Evolutionary conservation across 2,113 vertebrate genomes (phyloP).

Genomic region (Sinocyclocheilus rhinocerous): DNA sequence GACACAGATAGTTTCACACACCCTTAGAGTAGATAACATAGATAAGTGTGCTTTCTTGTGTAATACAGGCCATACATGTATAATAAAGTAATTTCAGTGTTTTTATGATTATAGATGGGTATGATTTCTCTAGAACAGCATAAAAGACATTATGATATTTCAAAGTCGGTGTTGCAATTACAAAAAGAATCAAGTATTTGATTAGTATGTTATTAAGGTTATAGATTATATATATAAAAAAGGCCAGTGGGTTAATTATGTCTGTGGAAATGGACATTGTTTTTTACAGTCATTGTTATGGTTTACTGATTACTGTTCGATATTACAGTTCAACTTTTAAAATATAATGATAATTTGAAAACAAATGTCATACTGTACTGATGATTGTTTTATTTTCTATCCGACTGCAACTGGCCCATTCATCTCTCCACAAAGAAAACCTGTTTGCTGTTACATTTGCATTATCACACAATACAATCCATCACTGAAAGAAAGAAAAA

Average conservation of each 20-base stretch:
- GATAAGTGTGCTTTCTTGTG: neutral
- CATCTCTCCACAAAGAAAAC: neutral
- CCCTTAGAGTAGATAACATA: neutral
- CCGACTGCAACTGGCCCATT: neutral
- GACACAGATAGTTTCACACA: neutral
- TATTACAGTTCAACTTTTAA: neutral
- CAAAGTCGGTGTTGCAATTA: neutral
- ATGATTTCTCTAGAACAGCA: neutral
- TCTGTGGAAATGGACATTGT: neutral
- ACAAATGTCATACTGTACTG: neutral
- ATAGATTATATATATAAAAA: neutral
- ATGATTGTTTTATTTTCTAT: neutral
- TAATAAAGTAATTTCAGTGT: neutral
- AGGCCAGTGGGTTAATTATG: constrained; percentile 47
- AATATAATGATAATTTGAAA: neutral
- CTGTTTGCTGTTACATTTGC: constrained; percentile 38
- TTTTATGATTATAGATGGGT: neutral
- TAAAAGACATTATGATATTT: no score
- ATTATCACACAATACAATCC: constrained; percentile 31
- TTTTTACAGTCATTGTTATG: neutral
- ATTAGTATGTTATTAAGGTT: neutral
- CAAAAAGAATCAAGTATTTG: constrained; percentile 57
- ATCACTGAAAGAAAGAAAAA: constrained; percentile 42
- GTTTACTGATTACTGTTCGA: neutral
- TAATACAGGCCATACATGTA: neutral